These are phyloP conservation scores for Sisor rabdophorus DNA, from an alignment of 2,113 vertebrate species.

Conservation along the genomic window DNA sequence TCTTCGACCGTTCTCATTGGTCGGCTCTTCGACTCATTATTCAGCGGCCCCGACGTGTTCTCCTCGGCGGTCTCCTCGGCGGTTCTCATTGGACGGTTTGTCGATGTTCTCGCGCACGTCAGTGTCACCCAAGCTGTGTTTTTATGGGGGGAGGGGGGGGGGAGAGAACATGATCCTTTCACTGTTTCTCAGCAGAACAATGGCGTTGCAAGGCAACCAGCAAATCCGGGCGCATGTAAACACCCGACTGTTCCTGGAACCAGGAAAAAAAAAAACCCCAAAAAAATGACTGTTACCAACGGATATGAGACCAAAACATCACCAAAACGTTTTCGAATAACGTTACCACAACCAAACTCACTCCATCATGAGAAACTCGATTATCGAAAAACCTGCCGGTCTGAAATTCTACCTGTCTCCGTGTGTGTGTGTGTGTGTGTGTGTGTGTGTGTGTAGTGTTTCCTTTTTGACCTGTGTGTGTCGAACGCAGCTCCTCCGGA, in stretches of 20 bases:
- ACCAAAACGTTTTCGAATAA: neutral
- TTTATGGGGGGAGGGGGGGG: neutral
- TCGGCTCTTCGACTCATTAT: neutral
- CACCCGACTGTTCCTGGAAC: conserved; percentile 1
- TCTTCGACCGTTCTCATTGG: neutral
- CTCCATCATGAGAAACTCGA: neutral
- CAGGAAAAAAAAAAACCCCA: neutral
- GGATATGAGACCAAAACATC: neutral
- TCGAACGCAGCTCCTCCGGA: neutral
- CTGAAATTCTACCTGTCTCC: neutral
- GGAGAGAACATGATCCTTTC: neutral
- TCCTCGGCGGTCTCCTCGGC: neutral
- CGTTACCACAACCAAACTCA: neutral
- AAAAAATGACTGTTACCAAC: neutral
- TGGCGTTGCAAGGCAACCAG: neutral
- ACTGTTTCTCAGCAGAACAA: neutral
- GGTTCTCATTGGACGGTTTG: neutral
- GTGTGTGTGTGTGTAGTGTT: conserved; percentile 18
- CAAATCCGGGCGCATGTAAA: neutral
- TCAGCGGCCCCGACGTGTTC: neutral
- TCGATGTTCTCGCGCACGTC: neutral
- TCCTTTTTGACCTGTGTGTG: conserved; percentile 8
- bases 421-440: neutral
- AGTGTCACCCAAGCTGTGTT: neutral
- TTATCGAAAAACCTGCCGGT: neutral